A percentile compares a stretch with the other conserved stretches of the same genome.
These are phyloP conservation scores for Notiomystis cincta DNA, from an alignment of 2,113 vertebrate genomes.

Conservation along the genomic window DNA sequence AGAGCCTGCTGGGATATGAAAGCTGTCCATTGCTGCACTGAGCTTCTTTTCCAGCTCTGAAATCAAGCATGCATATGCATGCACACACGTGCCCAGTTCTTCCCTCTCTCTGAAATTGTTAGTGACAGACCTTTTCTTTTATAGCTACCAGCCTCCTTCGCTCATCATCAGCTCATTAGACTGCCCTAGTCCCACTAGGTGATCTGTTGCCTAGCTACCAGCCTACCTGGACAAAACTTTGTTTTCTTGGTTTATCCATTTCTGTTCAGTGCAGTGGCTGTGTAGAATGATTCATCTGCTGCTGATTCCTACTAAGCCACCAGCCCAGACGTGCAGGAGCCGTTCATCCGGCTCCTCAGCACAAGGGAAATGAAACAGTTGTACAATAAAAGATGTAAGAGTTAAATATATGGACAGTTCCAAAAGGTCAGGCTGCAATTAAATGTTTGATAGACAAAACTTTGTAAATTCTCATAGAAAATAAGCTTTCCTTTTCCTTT, in stretches of 20 bases:
- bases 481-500: neutral
- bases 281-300: neutral
- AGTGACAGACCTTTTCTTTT: neutral
- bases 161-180: neutral
- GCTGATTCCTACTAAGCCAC: neutral
- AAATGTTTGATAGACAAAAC: neutral
- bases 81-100: neutral
- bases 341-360: neutral
- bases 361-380: neutral
- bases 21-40: neutral
- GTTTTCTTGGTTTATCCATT: neutral
- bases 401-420: neutral
- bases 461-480: neutral
- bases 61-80: neutral
- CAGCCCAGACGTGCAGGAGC: slow-evolving; percentile 7
- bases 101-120: neutral
- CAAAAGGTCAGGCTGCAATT: neutral
- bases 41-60: neutral
- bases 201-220: slow-evolving; percentile 1
- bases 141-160: neutral
- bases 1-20: neutral
- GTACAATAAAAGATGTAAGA: neutral
- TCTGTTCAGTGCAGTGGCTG: neutral
- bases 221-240: slow-evolving; percentile 7
- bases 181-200: neutral